These are phyloP conservation scores for Stenchaetothrips biformis DNA, from an alignment of 2,888 invertebrate genomes.

Conservation along the genomic window DNA sequence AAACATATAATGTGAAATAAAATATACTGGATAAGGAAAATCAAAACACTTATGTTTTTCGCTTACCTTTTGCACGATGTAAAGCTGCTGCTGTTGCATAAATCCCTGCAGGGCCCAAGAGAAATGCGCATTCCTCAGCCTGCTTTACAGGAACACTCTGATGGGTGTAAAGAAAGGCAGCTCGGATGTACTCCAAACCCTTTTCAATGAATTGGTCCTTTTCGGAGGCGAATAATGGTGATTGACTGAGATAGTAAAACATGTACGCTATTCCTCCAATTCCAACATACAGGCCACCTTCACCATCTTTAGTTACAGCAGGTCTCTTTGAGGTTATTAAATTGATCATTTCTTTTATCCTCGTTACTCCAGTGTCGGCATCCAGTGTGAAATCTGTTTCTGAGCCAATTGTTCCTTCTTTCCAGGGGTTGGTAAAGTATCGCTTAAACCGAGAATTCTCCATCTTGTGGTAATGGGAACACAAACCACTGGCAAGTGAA, in stretches of 20 bases:
- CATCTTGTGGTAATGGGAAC: background rate
- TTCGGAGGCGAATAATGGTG: slow-evolving; percentile 49
- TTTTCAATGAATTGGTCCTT: slow-evolving; percentile 53
- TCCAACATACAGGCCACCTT: slow-evolving; percentile 66
- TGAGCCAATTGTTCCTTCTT: too few species aligned
- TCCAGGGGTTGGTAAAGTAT: slow-evolving; percentile 31
- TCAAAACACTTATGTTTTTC: background rate
- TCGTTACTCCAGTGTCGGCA: too few species aligned
- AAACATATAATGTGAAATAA: background rate
- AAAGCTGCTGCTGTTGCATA: slow-evolving; percentile 66
- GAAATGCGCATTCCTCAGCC: slow-evolving; percentile 62
- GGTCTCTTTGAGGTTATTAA: slow-evolving; percentile 39
- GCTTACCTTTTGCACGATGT: slow-evolving; percentile 49
- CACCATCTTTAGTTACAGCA: slow-evolving; percentile 44
- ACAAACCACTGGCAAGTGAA: too few species aligned
- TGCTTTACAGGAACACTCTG: slow-evolving; percentile 46
- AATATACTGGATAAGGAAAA: background rate
- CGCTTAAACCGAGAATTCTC: slow-evolving; percentile 12
- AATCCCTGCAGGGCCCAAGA: slow-evolving; percentile 75
- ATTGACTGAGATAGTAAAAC: slow-evolving; percentile 64
- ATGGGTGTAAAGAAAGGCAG: slow-evolving; percentile 54
- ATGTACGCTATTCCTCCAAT: slow-evolving; percentile 68
- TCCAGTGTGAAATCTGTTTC: too few species aligned
- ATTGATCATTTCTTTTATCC: background rate
- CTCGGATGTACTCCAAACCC: slow-evolving; percentile 58